Conservation (phyloP, 1,140 invertebrate genomes). For the Meloidogyne hapla region DNA sequence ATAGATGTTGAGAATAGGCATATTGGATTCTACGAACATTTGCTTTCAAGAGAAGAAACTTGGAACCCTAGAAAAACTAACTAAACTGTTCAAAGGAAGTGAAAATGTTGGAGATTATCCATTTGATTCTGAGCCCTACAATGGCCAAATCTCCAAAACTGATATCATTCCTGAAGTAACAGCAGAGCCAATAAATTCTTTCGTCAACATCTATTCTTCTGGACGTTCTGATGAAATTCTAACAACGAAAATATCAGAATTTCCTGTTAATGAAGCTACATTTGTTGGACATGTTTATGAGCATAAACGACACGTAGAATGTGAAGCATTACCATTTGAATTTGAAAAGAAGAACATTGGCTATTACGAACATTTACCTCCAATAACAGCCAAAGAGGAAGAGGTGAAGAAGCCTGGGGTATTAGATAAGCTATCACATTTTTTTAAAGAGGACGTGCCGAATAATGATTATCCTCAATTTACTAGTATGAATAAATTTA, state of each 20-base stretch:
- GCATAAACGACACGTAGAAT: conserved; percentile 1
- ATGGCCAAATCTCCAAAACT: neutral
- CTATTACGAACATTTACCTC: too few relatives aligned
- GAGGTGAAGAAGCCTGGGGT: conserved; percentile 13
- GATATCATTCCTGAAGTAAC: neutral
- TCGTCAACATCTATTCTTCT: neutral
- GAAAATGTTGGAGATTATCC: neutral
- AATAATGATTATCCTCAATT: neutral
- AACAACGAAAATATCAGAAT: neutral
- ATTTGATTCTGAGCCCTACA: neutral
- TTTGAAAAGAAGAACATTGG: too few relatives aligned
- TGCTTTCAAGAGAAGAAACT: neutral
- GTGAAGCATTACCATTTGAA: conserved; percentile 18
- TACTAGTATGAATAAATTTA: neutral
- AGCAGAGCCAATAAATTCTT: neutral
- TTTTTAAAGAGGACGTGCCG: too few relatives aligned
- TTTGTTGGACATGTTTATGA: neutral
- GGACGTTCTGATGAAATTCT: neutral
- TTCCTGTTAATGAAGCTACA: neutral
- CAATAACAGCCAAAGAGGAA: too few relatives aligned
- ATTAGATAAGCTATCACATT: neutral
- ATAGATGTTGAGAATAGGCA: neutral
- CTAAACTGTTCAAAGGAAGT: neutral
- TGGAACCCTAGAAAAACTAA: neutral
- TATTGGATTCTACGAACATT: too few relatives aligned